Evolutionary conservation across 2,797 vertebrate species (phyloP).

Genomic region (Danio jaintianensis): DNA sequence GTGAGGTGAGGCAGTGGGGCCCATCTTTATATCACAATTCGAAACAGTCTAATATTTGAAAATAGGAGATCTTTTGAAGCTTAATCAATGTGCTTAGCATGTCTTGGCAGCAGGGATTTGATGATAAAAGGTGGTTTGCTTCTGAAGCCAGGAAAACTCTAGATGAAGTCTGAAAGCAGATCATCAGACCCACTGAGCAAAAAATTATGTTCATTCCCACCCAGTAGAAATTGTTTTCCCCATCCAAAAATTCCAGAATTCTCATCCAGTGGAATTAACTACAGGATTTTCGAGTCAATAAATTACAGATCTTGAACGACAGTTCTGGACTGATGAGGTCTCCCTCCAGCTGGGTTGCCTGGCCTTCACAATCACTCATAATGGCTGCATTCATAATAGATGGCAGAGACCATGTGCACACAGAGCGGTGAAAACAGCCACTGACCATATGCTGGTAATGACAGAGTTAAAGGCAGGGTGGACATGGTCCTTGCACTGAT

Average conservation of each 20-base stretch:
- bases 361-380: slow-evolving; percentile 38
- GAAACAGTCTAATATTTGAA: neutral
- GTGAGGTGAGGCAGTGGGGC: neutral
- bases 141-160: slow-evolving; percentile 15
- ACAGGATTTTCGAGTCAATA: slow-evolving; percentile 31
- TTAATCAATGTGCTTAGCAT: slow-evolving; percentile 5
- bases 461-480: slow-evolving; percentile 37
- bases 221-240: slow-evolving; percentile 27
- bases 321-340: slow-evolving; percentile 25
- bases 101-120: neutral
- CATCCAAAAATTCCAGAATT: slow-evolving; percentile 59
- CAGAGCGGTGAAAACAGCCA: slow-evolving; percentile 36
- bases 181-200: slow-evolving; percentile 4
- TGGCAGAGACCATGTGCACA: slow-evolving; percentile 44
- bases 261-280: slow-evolving; percentile 15
- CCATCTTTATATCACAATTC: neutral
- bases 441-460: slow-evolving; percentile 50
- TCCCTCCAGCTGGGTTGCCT: slow-evolving; percentile 44
- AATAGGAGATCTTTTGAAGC: neutral
- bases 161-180: slow-evolving; percentile 22
- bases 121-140: slow-evolving; percentile 24
- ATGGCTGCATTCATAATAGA: slow-evolving; percentile 51
- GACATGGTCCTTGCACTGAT: slow-evolving; percentile 38
- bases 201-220: slow-evolving; percentile 35
- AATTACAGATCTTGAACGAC: slow-evolving; percentile 27